phyloP scores from a whole-genome alignment of 1,140 invertebrate genomes.

The Leptestheria dahalacensis region DNA sequence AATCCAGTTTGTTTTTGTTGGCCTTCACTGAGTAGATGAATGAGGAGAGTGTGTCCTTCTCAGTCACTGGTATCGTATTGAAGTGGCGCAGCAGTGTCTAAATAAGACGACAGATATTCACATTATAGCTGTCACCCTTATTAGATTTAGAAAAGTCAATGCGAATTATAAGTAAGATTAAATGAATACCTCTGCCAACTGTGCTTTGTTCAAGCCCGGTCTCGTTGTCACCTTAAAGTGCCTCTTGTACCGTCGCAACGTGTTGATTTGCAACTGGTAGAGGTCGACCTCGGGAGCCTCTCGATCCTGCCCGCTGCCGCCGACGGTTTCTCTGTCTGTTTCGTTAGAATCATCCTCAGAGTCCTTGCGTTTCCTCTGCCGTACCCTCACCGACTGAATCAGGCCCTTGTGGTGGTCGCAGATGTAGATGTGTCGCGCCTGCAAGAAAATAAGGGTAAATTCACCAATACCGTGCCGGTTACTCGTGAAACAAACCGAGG shows the following conservation, averaged over 20 bases:
- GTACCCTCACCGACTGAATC: constrained; percentile 77
- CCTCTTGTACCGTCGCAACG: constrained; percentile 76
- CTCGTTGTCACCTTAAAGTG: constrained; percentile 81
- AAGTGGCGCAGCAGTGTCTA: constrained; percentile 84
- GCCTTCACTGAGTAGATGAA: constrained; percentile 94
- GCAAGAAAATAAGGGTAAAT: constrained; percentile 25
- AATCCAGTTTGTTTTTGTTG: constrained; percentile 80
- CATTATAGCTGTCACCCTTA: constrained; percentile 7
- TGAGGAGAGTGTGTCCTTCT: constrained; percentile 88
- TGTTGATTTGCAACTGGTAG: constrained; percentile 81
- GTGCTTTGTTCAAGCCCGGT: constrained; percentile 83
- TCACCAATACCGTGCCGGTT: no score
- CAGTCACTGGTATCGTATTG: constrained; percentile 77
- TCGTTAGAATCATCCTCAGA: constrained; percentile 84
- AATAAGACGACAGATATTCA: constrained; percentile 22
- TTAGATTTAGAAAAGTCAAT: constrained; percentile 5
- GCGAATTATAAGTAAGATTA: constrained; percentile 2
- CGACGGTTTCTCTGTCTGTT: constrained; percentile 30
- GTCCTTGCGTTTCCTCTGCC: constrained; percentile 69
- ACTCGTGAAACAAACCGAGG: no score
- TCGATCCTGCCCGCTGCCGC: background rate
- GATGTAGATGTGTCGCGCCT: constrained; percentile 89
- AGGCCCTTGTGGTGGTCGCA: constrained; percentile 91
- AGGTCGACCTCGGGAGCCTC: constrained; percentile 26
- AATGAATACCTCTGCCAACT: constrained; percentile 69